Evolutionary conservation across 2,888 invertebrate genomes (phyloP).

Genomic region (Busseola fusca): DNA sequence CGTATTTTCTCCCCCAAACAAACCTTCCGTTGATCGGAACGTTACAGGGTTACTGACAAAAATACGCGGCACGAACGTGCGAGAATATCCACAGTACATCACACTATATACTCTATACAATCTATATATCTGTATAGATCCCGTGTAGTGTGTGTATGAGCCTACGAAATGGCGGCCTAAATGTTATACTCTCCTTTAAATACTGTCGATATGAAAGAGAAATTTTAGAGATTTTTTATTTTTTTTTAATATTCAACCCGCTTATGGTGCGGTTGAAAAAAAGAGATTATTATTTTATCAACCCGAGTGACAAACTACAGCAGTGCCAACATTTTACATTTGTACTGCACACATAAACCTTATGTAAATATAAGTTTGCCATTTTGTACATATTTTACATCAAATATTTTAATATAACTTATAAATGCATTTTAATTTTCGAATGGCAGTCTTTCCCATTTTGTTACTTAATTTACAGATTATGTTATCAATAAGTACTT

Average conservation of each 20-base stretch:
- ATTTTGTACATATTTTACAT: slow-evolving; percentile 32
- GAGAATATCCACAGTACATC: background rate
- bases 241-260: slow-evolving; percentile 11
- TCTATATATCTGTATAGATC: too few relatives aligned
- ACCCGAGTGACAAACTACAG: slow-evolving; percentile 33
- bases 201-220: background rate
- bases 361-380: slow-evolving; percentile 41
- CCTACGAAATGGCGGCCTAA: slow-evolving; percentile 23
- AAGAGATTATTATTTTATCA: slow-evolving; percentile 16
- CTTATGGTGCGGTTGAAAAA: background rate
- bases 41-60: background rate
- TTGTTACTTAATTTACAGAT: slow-evolving; percentile 39
- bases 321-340: slow-evolving; percentile 49
- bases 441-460: slow-evolving; percentile 26
- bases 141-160: background rate
- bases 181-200: slow-evolving; percentile 17
- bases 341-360: slow-evolving; percentile 19
- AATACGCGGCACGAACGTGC: background rate
- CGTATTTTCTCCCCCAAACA: background rate
- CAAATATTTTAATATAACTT: slow-evolving; percentile 30
- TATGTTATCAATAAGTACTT: slow-evolving; percentile 6
- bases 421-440: slow-evolving; percentile 38
- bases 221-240: slow-evolving; percentile 4
- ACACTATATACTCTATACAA: slow-evolving; percentile 8
- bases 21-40: background rate